Percentiles rank a stretch among this genome's conserved stretches.
Evolutionary conservation across 2,113 vertebrate species (phyloP).

Genomic region (Mobula birostris): DNA sequence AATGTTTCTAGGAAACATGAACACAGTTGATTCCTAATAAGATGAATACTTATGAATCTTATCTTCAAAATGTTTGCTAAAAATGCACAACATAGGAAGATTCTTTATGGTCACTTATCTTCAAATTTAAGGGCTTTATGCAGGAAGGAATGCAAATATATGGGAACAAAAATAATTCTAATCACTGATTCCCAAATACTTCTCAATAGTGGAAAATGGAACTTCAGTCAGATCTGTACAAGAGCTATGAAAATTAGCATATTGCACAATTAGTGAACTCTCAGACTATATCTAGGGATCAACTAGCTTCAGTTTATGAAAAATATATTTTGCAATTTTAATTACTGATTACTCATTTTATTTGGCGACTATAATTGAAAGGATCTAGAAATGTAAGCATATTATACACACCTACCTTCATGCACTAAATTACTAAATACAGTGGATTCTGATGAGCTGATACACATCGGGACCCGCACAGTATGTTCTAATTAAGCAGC

Average conservation of each 20-base stretch:
- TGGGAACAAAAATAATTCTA: not conserved
- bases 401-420: too few species aligned
- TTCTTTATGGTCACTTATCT: not conserved
- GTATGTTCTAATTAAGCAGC: too few species aligned
- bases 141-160: not conserved
- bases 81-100: not conserved
- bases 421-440: too few species aligned
- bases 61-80: not conserved
- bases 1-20: not conserved
- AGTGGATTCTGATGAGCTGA: too few species aligned
- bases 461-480: too few species aligned
- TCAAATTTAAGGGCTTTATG: not conserved
- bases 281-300: not conserved
- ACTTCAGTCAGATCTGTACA: not conserved
- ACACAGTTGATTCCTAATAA: not conserved
- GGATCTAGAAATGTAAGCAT: too few species aligned
- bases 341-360: not conserved
- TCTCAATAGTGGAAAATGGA: not conserved
- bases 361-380: not conserved
- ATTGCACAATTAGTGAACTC: not conserved
- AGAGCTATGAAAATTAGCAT: not conserved
- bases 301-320: not conserved
- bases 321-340: not conserved
- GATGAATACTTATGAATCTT: not conserved
- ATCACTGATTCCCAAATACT: not conserved